A percentile compares a stretch with the other conserved stretches of the same genome.
These are phyloP conservation scores for Mya arenaria DNA, from an alignment of 1,140 invertebrate species.

Conservation along the genomic window DNA sequence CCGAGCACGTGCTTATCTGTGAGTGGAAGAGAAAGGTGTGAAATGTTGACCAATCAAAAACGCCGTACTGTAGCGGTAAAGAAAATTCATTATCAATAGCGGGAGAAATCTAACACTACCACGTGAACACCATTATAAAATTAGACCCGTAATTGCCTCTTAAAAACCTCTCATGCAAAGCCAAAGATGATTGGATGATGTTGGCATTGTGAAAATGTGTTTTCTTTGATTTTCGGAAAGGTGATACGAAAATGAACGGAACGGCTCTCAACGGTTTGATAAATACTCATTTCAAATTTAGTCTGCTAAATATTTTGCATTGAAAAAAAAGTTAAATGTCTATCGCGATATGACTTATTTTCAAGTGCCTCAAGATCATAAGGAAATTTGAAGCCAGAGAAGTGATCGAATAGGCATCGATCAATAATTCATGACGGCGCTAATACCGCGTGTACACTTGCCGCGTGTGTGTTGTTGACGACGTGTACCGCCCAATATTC, in stretches of 20 bases:
- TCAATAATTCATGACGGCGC: not conserved
- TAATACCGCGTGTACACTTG: not conserved
- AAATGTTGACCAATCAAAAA: constrained; percentile 9
- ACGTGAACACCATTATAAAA: constrained; percentile 57
- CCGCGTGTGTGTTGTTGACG: no score
- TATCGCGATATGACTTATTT: no score
- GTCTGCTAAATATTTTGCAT: not conserved
- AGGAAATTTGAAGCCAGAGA: not conserved
- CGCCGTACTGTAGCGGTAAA: constrained; percentile 30
- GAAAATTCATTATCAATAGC: constrained; percentile 54
- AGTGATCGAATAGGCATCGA: not conserved
- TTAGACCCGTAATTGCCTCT: constrained; percentile 54
- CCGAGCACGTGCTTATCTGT: constrained; percentile 27
- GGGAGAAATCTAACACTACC: constrained; percentile 53
- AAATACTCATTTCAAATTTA: no score
- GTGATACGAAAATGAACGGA: constrained; percentile 42
- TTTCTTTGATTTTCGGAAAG: constrained; percentile 53
- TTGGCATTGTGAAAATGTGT: constrained; percentile 47
- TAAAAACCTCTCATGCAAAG: constrained; percentile 41
- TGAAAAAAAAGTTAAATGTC: constrained; percentile 2
- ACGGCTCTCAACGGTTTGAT: constrained; percentile 17
- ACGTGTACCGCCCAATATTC: no score
- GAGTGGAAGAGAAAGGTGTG: constrained; percentile 19
- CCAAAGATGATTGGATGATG: constrained; percentile 45
- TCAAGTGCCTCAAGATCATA: no score